Base-by-base conservation (phyloP, 2,888 invertebrate species). In the Acleris laterana region DNA sequence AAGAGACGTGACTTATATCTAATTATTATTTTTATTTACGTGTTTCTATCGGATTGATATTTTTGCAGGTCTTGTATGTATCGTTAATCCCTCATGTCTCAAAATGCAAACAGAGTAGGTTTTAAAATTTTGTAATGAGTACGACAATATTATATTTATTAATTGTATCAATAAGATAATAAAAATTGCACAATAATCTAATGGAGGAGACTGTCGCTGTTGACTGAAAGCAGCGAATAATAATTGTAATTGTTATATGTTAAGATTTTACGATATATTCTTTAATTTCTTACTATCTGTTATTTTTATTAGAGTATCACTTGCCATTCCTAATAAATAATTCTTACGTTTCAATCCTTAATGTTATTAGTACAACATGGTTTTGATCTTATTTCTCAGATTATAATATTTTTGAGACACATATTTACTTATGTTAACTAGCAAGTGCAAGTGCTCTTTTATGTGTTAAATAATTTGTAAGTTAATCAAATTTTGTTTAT, bases 191-290 rank as follows among this genome's bases (percentile, higher is more conserved):
- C 60, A 65, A 55, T 48, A 48, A 32, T 28, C 9, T 11, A 25
- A 32, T 48, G 17, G 42, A 59, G 20, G 5, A 20, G 20, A 25
- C 11, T 52, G 20, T n/a, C 46, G 44, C 11, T 58, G 17, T n/a
- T 32, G 44, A 22, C 48, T 19, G 42, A n/a, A 60, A 55, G 19
- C 56, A 42, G 25, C 57, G n/a, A 25, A 17, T n/a, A 44, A 56
- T 44, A 65, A 50, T 19, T 55, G 32, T 13, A 42, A 58, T 53
- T 60, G n/a, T 50, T 49, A 28, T 64, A 56, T 25, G 9, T 57
- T 25, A 32, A 55, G 50, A 60, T 60, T 51, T 59, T 51, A 38
- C 42, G 17, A 48, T 55, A 22, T 25, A 38, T 38, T 19, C 16
- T 55, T 49, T 44, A 25, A 20, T 52, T 58, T 38, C 25, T 32